Evolutionary conservation across 2,113 vertebrate genomes (phyloP), one percentile per base, ranked within the genome.

Genomic region (Odontesthes bonariensis): DNA sequence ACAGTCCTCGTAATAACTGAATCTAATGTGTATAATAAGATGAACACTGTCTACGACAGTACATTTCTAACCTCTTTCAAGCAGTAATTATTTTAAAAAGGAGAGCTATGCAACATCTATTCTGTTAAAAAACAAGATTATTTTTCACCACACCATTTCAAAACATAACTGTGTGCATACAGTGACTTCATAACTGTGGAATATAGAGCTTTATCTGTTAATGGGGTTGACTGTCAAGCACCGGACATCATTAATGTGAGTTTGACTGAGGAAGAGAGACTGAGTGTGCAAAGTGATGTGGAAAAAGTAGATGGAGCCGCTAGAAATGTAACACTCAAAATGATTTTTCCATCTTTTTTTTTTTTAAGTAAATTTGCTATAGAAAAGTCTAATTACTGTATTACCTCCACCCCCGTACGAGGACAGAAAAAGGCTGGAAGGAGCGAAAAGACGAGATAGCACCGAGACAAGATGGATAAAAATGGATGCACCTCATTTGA

Each of bases 141-240:
- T 56, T 79, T 55, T 66, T 20, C 13, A 57, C 42, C 13, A 57
- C 33, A 72, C 47, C 47, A 49, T 67, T 73, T 69, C 54, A 55
- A 56, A 74, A 58, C 52, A 22, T 35, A 49, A 47, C 13, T 72
- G 61, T 74, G 75, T 76, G 51, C 57, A 59, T 4, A 44, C 1
- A 27, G 13, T 5, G 22, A 49, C 35, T 38, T 38, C 27, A n/a
- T 38, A 35, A 33, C 23, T 44, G 22, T 40, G 49, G n/a, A 11
- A 9, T 63, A 59, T 62, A 20, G 22, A 17, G 20, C 38, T 47
- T 42, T 75, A 69, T 69, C 52, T 59, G 56, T 35, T 54, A 77
- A 76, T 65, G 22, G 49, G 49, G 57, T 49, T 20, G n/a, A 63
- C 23, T 57, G 62, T 69, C 38, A 33, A 69, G 47, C 60, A 44